Conservation (phyloP, 2,797 vertebrate species). For the Peromyscus attwateri region DNA sequence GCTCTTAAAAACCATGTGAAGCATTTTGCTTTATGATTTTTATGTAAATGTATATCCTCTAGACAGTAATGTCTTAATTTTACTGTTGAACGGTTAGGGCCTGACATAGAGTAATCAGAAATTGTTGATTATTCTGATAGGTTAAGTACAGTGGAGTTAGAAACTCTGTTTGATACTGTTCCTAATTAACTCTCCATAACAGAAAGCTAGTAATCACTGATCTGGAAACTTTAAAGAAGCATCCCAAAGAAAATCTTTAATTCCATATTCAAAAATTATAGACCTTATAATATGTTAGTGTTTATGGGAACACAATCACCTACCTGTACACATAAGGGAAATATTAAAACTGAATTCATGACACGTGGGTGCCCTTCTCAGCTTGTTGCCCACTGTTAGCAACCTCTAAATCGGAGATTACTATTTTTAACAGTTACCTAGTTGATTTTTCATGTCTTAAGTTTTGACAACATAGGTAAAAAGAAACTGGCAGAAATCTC, state of each 20-base stretch:
- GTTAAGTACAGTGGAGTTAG: conserved; percentile 28
- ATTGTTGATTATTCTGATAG: conserved; percentile 49
- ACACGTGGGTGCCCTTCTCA: neutral
- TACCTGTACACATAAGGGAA: neutral
- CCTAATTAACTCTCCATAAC: neutral
- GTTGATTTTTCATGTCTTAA: conserved; percentile 49
- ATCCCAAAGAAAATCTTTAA: conserved; percentile 46
- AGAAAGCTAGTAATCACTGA: conserved; percentile 1
- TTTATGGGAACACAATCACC: conserved; percentile 44
- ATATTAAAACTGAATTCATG: conserved; percentile 40
- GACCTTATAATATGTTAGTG: neutral
- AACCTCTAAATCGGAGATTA: conserved; percentile 16
- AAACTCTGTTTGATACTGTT: conserved; percentile 1
- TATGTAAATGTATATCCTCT: neutral
- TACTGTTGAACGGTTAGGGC: neutral
- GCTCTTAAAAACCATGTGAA: conserved; percentile 26
- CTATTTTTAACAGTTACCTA: conserved; percentile 7
- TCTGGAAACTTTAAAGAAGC: conserved; percentile 38
- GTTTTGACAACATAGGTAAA: conserved; percentile 48
- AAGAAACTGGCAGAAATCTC: conserved; percentile 2
- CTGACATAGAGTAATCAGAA: neutral
- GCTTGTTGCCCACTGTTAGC: neutral
- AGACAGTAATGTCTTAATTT: conserved; percentile 22
- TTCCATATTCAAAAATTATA: neutral
- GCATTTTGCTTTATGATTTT: conserved; percentile 19